Conservation (phyloP, 35 echinoderm and acorn worm genomes). For the Apostichopus japonicus region DNA sequence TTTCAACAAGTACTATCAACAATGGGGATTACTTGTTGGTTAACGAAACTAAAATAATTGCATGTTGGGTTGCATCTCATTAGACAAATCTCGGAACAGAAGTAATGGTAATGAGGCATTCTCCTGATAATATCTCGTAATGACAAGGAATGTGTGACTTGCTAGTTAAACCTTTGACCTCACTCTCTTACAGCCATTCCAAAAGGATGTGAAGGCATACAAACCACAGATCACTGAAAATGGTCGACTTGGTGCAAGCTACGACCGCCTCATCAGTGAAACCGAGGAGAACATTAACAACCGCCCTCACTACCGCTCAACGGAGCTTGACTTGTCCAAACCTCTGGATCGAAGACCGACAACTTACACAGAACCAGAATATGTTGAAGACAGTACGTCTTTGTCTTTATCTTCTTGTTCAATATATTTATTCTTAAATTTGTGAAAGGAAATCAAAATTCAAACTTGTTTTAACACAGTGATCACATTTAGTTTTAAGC, state of each 20-base stretch:
- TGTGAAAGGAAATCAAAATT: background rate
- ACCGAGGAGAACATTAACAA: constrained; percentile 74
- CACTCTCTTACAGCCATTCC: constrained; percentile 77
- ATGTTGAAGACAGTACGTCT: constrained; percentile 85
- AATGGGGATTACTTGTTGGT: too few species aligned
- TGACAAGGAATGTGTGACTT: too few species aligned
- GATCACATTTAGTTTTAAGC: too few species aligned
- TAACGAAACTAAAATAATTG: too few species aligned
- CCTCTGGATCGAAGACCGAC: constrained; percentile 71
- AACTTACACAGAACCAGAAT: constrained; percentile 70
- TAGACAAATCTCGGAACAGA: too few species aligned
- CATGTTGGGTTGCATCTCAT: too few species aligned
- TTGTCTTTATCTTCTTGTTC: background rate
- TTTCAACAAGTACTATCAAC: too few species aligned
- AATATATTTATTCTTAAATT: background rate
- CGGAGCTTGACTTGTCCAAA: constrained; percentile 81
- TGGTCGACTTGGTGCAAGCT: constrained; percentile 74
- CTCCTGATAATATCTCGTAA: too few species aligned
- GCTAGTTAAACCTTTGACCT: background rate
- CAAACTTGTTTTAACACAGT: too few species aligned
- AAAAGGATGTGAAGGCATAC: constrained; percentile 86
- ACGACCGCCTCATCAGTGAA: constrained; percentile 79
- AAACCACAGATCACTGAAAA: constrained; percentile 92
- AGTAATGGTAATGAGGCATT: too few species aligned
- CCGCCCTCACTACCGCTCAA: constrained; percentile 83